Evolutionary conservation across 2,888 invertebrate species (phyloP), one percentile per base, ranked within the genome.

Genomic region (Entomobrya proxima): DNA sequence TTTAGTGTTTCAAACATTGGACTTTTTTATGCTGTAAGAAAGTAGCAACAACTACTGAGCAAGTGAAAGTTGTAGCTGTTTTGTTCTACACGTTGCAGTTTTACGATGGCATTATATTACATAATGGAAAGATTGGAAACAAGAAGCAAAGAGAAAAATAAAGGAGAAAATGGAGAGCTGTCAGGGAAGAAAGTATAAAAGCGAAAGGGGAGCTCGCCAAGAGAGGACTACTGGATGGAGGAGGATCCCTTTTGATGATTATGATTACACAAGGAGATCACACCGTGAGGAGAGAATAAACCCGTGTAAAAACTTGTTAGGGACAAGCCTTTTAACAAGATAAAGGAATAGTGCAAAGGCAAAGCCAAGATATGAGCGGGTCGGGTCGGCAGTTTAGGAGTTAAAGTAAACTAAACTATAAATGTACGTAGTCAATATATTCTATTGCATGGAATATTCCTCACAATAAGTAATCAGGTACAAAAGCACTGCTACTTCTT

Each of bases 161-260:
- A 27, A 11, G 74, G 18, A 35, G 50, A 50, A 52, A 21, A 55
- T 24, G 21, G 13, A 40, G 37, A 67, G 32, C 64, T 79, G 79
- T 67, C 67, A 52, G 37, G 0, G 27, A 67, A n/a, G n/a, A n/a
- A 67, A 79, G 79, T 79, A 67, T 67, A 47, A 67, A 79, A 32
- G 67, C 52, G 79, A 67, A 67, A 52, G 24, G 50, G 18, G 67
- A 50, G 30, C 40, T 32, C n/a, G 64, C 35, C 50, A 67, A 13
- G 79, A 76, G 40, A 27, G 27, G 44, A 69, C 55, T 35, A 74
- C 74, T 35, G 50, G 32, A 27, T 55, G 52, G 79, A 50, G 64
- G 47, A 32, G 67, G 21, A 64, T 30, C 35, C 30, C 79, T 32
- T 75, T 67, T 79, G 79, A 79, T 79, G 67, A 67, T 67, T 55